Evolutionary conservation across 2,888 invertebrate genomes (phyloP).

Genomic region (Atrina japonica): DNA sequence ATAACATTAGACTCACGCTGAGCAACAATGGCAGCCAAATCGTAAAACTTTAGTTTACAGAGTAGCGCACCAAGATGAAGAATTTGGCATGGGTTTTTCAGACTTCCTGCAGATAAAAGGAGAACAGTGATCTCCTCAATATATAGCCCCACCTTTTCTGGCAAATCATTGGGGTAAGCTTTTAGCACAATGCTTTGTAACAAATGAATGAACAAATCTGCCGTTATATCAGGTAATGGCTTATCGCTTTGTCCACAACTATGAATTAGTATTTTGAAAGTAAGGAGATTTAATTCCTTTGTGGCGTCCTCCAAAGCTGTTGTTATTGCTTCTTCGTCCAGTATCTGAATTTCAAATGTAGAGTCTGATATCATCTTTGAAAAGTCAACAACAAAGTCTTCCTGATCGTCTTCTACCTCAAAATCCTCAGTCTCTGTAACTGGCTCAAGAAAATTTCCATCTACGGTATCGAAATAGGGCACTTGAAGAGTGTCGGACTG

Average conservation of each 20-base stretch:
- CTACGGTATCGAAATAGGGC: slow-evolving; percentile 43
- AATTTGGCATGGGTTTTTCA: background rate
- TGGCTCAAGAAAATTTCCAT: slow-evolving; percentile 30
- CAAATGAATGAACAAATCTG: no score
- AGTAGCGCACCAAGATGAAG: slow-evolving; percentile 6
- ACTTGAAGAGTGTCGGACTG: slow-evolving; percentile 16
- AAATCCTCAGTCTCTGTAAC: slow-evolving; percentile 19
- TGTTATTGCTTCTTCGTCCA: slow-evolving; percentile 12
- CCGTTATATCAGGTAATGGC: no score
- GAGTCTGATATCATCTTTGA: no score
- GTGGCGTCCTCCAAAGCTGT: background rate
- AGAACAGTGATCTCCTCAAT: no score
- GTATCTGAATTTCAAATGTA: background rate
- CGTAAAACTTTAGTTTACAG: slow-evolving; percentile 2
- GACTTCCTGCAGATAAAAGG: no score
- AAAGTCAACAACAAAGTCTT: background rate
- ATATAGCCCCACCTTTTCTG: no score
- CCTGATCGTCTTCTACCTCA: slow-evolving; percentile 29
- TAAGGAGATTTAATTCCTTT: background rate
- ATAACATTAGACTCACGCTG: background rate
- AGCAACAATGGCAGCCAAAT: background rate
- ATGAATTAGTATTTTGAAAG: slow-evolving; percentile 1
- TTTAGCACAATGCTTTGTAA: no score
- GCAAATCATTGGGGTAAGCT: no score
- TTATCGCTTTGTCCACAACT: no score